These are phyloP conservation scores for Hypolimnas misippus DNA, from an alignment of 2,888 invertebrate species.

Conservation along the genomic window DNA sequence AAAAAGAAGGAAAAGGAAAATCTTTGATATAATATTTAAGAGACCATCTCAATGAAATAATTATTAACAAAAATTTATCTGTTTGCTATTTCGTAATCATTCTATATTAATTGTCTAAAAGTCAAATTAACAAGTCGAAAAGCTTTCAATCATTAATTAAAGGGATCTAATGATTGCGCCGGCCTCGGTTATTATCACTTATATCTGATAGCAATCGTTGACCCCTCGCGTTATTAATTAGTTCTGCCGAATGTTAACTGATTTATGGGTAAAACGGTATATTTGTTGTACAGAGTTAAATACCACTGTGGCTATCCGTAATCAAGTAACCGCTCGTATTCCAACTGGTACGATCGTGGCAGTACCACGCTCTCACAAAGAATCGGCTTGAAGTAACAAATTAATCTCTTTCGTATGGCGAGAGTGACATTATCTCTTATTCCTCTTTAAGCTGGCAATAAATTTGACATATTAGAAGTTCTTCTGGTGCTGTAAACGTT, in stretches of 20 bases:
- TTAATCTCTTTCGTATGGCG: too few relatives aligned
- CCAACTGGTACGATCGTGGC: too few relatives aligned
- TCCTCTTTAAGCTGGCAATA: too few relatives aligned
- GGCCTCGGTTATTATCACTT: conserved; percentile 4
- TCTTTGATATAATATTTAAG: neutral
- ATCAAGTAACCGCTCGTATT: too few relatives aligned
- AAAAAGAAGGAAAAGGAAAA: neutral
- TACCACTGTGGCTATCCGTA: too few relatives aligned
- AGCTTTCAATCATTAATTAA: conserved; percentile 6
- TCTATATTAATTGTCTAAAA: conserved; percentile 3
- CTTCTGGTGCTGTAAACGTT: too few relatives aligned
- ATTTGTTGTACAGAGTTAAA: too few relatives aligned
- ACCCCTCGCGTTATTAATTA: conserved; percentile 10
- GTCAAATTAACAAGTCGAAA: neutral
- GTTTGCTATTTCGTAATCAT: conserved; percentile 6
- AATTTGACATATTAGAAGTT: too few relatives aligned
- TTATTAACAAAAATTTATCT: neutral
- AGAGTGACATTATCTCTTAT: too few relatives aligned
- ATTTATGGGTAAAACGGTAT: too few relatives aligned
- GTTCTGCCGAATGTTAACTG: neutral
- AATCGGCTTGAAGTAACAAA: too few relatives aligned
- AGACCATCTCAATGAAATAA: neutral
- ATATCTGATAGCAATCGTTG: conserved; percentile 10
- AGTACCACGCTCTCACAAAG: too few relatives aligned
- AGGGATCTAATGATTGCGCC: conserved; percentile 14